phyloP scores from a whole-genome alignment of 1,140 invertebrate species.

The Doryteuthis pealeii region DNA sequence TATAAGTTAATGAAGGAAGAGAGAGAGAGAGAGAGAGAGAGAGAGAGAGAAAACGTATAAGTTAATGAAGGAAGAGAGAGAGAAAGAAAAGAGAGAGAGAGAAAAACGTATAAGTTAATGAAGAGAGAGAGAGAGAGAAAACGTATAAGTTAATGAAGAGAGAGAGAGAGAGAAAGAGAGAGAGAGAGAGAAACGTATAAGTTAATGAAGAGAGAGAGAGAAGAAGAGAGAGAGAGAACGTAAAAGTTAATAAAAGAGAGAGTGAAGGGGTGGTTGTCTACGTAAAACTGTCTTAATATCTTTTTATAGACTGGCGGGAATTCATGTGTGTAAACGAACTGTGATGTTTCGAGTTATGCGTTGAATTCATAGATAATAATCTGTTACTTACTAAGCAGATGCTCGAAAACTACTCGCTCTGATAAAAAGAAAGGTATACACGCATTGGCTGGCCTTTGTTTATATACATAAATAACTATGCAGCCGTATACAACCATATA shows the following conservation, averaged over 20 bases:
- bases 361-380: too few species aligned
- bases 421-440: too few species aligned
- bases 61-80: neutral
- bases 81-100: neutral
- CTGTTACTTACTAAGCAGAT: too few species aligned
- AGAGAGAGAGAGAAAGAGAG: neutral
- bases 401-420: too few species aligned
- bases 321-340: too few species aligned
- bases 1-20: too few species aligned
- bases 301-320: too few species aligned
- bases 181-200: neutral
- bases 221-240: neutral
- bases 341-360: too few species aligned
- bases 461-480: too few species aligned
- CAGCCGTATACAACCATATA: too few species aligned
- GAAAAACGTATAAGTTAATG: neutral
- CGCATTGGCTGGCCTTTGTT: too few species aligned
- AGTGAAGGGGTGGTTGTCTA: neutral
- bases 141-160: neutral
- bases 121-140: neutral
- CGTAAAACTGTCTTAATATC: too few species aligned
- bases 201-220: neutral
- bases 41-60: neutral
- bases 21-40: constrained; percentile 1
- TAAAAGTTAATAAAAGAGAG: neutral